Evolutionary conservation across 2,113 vertebrate species (phyloP).

Genomic region (Excalfactoria chinensis): DNA sequence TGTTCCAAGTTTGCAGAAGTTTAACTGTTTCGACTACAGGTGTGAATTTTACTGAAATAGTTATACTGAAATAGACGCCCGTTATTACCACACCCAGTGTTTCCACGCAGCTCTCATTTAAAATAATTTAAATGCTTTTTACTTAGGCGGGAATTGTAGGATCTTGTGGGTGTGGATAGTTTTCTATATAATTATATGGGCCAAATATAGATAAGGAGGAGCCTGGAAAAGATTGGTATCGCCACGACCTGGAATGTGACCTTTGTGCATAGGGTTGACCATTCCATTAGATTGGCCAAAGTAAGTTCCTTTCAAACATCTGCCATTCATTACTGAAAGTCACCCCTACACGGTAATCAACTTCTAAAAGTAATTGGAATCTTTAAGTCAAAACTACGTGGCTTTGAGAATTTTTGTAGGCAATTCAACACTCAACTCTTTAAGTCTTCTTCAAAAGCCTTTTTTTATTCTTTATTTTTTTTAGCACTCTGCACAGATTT

Average conservation of each 20-base stretch:
- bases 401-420: not conserved
- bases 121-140: slow-evolving; percentile 71
- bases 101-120: slow-evolving; percentile 37
- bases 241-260: slow-evolving; percentile 40
- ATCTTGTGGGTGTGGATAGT: slow-evolving; percentile 62
- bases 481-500: not conserved
- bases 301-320: slow-evolving; percentile 20
- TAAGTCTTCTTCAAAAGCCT: not conserved
- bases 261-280: slow-evolving; percentile 26
- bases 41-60: slow-evolving; percentile 60
- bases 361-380: not conserved
- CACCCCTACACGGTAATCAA: not conserved
- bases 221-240: slow-evolving; percentile 61
- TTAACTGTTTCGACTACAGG: slow-evolving; percentile 56
- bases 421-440: not conserved
- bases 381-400: not conserved
- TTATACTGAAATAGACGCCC: slow-evolving; percentile 66
- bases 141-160: slow-evolving; percentile 58
- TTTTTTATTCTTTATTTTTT: not conserved
- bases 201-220: slow-evolving; percentile 70
- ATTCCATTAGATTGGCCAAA: not conserved
- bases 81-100: slow-evolving; percentile 69
- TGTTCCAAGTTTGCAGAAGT: not conserved
- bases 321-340: not conserved
- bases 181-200: slow-evolving; percentile 67